Conservation (phyloP, 2,888 invertebrate species). For the Autographa gamma region DNA sequence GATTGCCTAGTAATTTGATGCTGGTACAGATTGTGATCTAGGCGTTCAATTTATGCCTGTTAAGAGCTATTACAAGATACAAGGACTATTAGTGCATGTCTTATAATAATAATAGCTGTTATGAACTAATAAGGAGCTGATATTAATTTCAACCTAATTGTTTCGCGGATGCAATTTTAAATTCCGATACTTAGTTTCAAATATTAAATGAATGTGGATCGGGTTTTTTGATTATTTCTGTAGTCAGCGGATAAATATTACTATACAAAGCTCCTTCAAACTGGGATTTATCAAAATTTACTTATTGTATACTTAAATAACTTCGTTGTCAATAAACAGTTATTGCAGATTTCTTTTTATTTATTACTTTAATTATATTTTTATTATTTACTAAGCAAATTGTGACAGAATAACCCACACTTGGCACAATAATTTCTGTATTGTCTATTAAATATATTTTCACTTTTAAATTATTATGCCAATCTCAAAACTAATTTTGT, state of each 20-base stretch:
- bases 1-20: constrained; percentile 44
- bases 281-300: no score
- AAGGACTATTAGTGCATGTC: constrained; percentile 23
- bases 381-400: constrained; percentile 38
- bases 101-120: background rate
- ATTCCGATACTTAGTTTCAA: background rate
- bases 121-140: background rate
- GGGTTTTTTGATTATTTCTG: no score
- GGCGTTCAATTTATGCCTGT: constrained; percentile 40
- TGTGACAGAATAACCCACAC: constrained; percentile 52
- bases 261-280: no score
- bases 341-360: background rate
- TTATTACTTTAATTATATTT: background rate
- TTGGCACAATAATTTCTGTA: constrained; percentile 36
- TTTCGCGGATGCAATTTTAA: constrained; percentile 9
- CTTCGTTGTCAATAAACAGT: background rate
- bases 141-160: constrained; percentile 32
- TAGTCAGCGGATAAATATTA: no score
- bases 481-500: constrained; percentile 34
- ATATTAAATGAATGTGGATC: background rate
- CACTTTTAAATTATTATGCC: constrained; percentile 36
- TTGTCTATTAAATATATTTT: constrained; percentile 2
- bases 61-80: constrained; percentile 35
- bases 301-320: background rate
- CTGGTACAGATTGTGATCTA: constrained; percentile 50